phyloP scores from a whole-genome alignment of 2,888 invertebrate genomes.

The Synergus gifuensis region DNA sequence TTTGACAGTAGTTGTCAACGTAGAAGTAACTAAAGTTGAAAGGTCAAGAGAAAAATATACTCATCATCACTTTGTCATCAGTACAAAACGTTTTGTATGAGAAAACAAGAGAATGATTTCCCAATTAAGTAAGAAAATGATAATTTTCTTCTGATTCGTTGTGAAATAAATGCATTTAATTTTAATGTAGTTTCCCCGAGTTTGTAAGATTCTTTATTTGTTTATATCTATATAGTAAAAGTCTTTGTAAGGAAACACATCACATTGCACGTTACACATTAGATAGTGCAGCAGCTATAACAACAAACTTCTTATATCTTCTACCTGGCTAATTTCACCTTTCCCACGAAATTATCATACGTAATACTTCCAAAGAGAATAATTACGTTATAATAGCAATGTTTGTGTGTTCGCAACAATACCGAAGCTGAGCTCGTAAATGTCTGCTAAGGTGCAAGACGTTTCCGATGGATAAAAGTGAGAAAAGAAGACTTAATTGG shows the following conservation, averaged over 20 bases:
- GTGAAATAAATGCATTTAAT: slow-evolving; percentile 5
- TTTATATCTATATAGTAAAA: neutral
- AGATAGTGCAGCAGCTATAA: neutral
- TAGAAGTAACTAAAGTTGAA: neutral
- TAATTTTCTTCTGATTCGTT: slow-evolving; percentile 12
- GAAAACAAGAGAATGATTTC: neutral
- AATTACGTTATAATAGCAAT: slow-evolving; percentile 42
- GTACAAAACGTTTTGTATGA: neutral
- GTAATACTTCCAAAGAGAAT: slow-evolving; percentile 50
- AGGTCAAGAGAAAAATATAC: slow-evolving; percentile 14
- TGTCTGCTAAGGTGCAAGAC: slow-evolving; percentile 1
- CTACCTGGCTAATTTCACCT: slow-evolving; percentile 51
- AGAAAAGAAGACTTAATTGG: neutral
- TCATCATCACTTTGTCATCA: neutral
- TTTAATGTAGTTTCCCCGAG: neutral
- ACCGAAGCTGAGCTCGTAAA: neutral
- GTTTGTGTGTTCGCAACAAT: slow-evolving; percentile 20
- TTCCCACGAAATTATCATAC: slow-evolving; percentile 65
- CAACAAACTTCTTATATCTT: slow-evolving; percentile 31
- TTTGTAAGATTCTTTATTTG: neutral
- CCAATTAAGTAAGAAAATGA: neutral
- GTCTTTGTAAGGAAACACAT: slow-evolving; percentile 7
- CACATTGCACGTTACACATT: slow-evolving; percentile 20
- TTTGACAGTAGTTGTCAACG: too few species aligned
- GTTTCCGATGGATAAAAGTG: slow-evolving; percentile 12